Conservation (phyloP, 2,113 vertebrate genomes). For the Xerus inauris region DNA sequence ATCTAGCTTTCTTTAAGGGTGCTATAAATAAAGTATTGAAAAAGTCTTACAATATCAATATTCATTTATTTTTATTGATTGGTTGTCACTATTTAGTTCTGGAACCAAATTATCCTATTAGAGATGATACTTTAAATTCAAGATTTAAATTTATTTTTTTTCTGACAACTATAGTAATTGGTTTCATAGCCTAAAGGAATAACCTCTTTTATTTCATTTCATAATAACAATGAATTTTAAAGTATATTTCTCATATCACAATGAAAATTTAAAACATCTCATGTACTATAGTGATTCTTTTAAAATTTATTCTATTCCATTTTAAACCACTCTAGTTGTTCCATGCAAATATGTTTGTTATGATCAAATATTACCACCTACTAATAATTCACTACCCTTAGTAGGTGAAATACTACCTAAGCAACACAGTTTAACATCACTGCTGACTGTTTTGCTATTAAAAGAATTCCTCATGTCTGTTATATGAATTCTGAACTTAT, state of each 20-base stretch:
- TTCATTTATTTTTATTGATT: conserved; percentile 85
- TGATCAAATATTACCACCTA: neutral
- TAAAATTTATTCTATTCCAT: neutral
- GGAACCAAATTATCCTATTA: conserved; percentile 70
- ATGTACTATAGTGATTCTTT: neutral
- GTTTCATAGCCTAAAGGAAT: neutral
- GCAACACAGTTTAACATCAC: neutral
- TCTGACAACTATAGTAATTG: neutral
- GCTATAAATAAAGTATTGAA: conserved; percentile 80
- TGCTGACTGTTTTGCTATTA: neutral
- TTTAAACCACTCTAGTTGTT: neutral
- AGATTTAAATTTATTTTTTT: conserved; percentile 68
- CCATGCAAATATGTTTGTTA: neutral
- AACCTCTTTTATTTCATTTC: neutral
- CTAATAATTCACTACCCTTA: neutral
- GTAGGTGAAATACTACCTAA: neutral
- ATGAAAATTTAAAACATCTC: neutral
- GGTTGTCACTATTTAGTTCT: conserved; percentile 74
- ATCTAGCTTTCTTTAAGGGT: conserved; percentile 76
- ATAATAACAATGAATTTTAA: neutral
- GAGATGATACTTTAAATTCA: conserved; percentile 69
- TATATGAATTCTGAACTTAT: neutral
- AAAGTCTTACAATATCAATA: conserved; percentile 81
- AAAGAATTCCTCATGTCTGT: no score
- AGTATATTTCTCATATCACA: neutral